Conservation (phyloP, 2,113 vertebrate genomes). For the Dinomys branickii region DNA sequence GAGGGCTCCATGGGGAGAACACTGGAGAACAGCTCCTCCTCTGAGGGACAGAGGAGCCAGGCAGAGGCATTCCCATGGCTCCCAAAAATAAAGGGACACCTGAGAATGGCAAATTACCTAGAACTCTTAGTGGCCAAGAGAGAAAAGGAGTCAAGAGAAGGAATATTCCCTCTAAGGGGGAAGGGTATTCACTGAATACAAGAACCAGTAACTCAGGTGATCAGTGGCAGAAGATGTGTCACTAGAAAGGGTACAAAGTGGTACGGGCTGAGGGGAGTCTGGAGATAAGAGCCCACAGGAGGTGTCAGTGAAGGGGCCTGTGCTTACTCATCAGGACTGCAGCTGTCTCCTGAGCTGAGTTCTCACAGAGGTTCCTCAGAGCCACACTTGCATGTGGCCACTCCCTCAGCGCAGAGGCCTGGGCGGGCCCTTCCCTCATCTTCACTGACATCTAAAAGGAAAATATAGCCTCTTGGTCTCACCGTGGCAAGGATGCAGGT, state of each 20-base stretch:
- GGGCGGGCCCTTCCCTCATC: not conserved
- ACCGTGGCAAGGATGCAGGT: not conserved
- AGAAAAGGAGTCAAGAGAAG: not conserved
- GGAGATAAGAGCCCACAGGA: not conserved
- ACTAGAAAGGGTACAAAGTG: not conserved
- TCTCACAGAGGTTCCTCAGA: not conserved
- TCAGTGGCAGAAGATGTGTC: not conserved
- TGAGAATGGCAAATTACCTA: not conserved
- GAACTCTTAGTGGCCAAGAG: not conserved
- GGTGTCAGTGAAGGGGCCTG: not conserved
- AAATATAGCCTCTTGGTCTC: not conserved
- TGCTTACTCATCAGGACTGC: not conserved
- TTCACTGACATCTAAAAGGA: conserved; percentile 49
- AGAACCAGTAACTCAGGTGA: not conserved
- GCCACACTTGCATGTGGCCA: not conserved
- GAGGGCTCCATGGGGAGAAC: not conserved
- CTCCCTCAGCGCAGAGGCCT: not conserved
- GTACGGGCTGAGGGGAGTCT: not conserved
- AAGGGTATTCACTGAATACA: not conserved
- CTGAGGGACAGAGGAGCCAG: not conserved
- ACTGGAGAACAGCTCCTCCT: not conserved
- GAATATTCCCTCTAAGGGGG: not conserved
- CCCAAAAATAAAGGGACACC: not conserved
- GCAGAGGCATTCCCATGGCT: not conserved
- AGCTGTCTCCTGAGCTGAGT: not conserved